Evolutionary conservation across 2,797 vertebrate genomes (phyloP).

Genomic region (Muscicapa comitata): DNA sequence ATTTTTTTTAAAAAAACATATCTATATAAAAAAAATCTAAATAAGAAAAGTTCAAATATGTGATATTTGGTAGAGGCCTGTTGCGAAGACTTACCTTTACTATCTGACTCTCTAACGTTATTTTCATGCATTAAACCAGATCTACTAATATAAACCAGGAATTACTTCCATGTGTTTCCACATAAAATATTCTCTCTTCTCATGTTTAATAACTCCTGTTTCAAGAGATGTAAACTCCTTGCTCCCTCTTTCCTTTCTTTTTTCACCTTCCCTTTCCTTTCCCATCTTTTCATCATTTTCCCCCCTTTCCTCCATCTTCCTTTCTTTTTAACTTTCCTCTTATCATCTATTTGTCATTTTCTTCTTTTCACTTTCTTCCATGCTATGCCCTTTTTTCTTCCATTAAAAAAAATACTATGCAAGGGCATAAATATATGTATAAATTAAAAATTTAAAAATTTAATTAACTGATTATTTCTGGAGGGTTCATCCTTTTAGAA

Average conservation of each 20-base stretch:
- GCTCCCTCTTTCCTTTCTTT: not conserved
- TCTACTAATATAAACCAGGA: slow-evolving; percentile 10
- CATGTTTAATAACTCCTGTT: not conserved
- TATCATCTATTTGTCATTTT: not conserved
- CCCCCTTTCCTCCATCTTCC: not conserved
- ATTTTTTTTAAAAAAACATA: not conserved
- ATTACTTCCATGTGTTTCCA: not conserved
- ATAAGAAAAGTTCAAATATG: not conserved
- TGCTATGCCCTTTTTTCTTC: not conserved
- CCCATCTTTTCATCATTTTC: not conserved
- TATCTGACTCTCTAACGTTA: not conserved
- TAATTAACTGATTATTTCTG: not conserved
- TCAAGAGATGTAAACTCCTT: not conserved
- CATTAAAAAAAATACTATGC: not conserved
- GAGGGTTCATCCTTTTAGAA: not conserved
- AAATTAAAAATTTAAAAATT: not conserved
- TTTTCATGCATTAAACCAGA: not conserved
- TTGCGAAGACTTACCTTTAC: not conserved
- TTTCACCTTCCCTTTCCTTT: not conserved
- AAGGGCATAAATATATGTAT: not conserved
- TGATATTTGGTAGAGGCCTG: not conserved
- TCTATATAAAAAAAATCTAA: not conserved
- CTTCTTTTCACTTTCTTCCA: not conserved
- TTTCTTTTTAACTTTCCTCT: not conserved
- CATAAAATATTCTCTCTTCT: not conserved